phyloP scores from a whole-genome alignment of 2,888 invertebrate species.

The Stenoptilia bipunctidactyla region DNA sequence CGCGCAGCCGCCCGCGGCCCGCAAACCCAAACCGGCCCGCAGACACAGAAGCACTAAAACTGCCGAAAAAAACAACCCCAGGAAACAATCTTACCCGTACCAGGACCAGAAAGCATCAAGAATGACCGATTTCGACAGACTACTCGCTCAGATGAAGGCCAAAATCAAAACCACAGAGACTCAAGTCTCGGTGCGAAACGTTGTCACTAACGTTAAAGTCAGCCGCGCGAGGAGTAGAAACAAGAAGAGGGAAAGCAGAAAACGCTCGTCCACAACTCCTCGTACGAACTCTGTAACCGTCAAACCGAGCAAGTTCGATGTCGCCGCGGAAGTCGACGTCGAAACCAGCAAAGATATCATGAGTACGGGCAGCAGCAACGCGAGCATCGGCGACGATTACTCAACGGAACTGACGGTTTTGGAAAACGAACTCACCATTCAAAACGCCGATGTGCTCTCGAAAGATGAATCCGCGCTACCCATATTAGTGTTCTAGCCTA shows the following conservation, averaged over 20 bases:
- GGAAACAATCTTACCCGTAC: not conserved
- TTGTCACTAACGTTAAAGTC: no score
- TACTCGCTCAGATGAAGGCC: slow-evolving; percentile 1
- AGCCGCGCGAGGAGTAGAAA: no score
- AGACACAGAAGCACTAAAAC: not conserved
- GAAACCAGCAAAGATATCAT: not conserved
- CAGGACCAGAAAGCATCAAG: not conserved
- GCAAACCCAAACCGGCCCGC: not conserved
- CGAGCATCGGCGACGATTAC: no score
- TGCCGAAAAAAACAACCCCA: not conserved
- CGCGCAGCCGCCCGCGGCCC: slow-evolving; percentile 7
- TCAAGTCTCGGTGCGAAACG: no score
- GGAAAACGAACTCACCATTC: not conserved
- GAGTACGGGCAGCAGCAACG: not conserved
- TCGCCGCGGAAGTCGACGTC: not conserved
- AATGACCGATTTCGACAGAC: slow-evolving; percentile 3
- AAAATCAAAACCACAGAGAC: not conserved
- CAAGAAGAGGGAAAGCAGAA: no score
- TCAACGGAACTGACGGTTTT: not conserved
- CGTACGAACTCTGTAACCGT: no score
- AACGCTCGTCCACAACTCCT: no score
- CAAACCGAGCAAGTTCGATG: no score
- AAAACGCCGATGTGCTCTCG: slow-evolving; percentile 1
- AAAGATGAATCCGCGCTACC: slow-evolving; percentile 15
- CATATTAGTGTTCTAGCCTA: slow-evolving; percentile 24